Evolutionary conservation across 2,113 vertebrate genomes (phyloP), one percentile per base, ranked within the genome.

Genomic region (Muntiacus muntjak): DNA sequence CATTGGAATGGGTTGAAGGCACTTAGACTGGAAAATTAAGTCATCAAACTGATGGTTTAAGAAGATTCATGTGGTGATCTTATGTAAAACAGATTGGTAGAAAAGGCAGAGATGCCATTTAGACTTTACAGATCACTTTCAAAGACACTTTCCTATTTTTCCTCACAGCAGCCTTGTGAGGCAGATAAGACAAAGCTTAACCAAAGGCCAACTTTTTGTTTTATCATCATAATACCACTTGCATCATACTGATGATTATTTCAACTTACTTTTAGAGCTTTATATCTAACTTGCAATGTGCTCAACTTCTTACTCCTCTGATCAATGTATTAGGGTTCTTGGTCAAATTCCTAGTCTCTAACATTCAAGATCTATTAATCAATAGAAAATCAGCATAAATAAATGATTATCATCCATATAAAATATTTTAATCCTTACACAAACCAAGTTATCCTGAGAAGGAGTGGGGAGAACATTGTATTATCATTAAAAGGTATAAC

Each of bases 401-500:
- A 2, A 95, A 25, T 94, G 13, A 6, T 84, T 95, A 86, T 81
- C 58, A 85, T 28, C 16, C 3, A 55, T 4, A 82, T 33, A 76
- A 94, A 81, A 87, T 36, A 94, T 21, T 89, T 92, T 14, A 85
- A 33, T 82, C 14, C 28, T 55, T 95, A n/a, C 0, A 78, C 36
- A 40, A 87, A 0, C 15, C 45, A 85, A 83, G 82, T 58, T 62
- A 4, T 54, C 6, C 12, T 85, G 1, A 85, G 5, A 4, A n/a
- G 7, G 5, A 33, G 1, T 36, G 1, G 21, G 3, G 10, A 95
- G 0, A 81, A 40, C 2, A 92, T 25, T 62, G 6, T 58, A 67
- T 83, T 96, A 95, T 92, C 83, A 95, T 87, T 95, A 96, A 96
- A 89, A 87, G 83, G 30, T 47, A n/a, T 95, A 93, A 98, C 50